Evolutionary conservation across 2,888 invertebrate species (phyloP), one percentile per base, ranked within the genome.

Genomic region (Scaptomyza tumidula): DNA sequence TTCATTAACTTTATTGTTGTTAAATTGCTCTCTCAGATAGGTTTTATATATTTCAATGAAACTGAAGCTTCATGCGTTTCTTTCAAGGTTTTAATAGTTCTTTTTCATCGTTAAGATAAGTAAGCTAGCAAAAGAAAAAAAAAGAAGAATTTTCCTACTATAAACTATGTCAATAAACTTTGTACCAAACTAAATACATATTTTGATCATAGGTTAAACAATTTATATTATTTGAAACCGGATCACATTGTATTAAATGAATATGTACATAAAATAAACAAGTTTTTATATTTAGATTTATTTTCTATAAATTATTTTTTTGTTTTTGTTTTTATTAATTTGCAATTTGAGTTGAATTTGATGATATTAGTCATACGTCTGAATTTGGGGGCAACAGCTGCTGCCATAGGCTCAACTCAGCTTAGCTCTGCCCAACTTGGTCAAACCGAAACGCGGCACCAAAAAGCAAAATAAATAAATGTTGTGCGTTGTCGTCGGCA

Each of bases 341-440:
- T 19, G 49, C 24, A 48, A 33, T 43, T 52, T 9, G 19, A 19
- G 7, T 35, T 39, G 48, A 49, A 55, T 54, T 77, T 57, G 48
- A 54, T 54, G 27, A 49, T 72, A 84, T 80, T 86, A 86, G 78
- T 86, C 80, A 83, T 83, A 77, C 77, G 68, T 48, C 53, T 45
- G 65, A 3, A 48, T 35, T 29, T 29, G 44, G 35, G 31, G 48
- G 19, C 41, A 41, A 35, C 56, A 46, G 57, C 49, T 44, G 53
- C 33, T 39, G 58, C 41, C 41, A 56, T 71, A 45, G 65, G 49
- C 72, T 56, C 13, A 49, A 41, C 16, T 4, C 14, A 14, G 49
- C 49, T 49, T 14, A 49, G 13, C 49, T 35, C 31, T 13, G 16
- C 41, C 41, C 59, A 71, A 82, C 62, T 76, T 85, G 72, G 86